Evolutionary conservation across 2,113 vertebrate genomes (phyloP).

Genomic region (Hyperopisus bebe): DNA sequence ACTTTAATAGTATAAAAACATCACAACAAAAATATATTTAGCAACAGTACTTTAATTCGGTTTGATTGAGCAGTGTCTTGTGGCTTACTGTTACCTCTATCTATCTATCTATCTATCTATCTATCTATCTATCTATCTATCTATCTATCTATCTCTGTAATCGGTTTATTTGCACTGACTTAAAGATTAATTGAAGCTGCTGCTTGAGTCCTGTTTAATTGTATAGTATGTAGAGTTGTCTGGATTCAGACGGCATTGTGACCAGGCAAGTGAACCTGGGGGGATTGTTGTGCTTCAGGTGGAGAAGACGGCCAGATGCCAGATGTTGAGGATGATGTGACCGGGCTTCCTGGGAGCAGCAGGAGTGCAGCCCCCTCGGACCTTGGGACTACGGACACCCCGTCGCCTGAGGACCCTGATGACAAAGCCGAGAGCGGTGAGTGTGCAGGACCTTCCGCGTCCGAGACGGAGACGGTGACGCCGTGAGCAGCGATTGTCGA

Average conservation of each 20-base stretch:
- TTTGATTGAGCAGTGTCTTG: not conserved
- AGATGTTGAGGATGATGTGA: conserved; percentile 59
- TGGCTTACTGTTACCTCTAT: not conserved
- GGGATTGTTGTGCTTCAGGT: conserved; percentile 32
- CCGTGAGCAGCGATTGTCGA: not conserved
- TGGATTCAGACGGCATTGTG: not conserved
- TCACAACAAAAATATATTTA: not conserved
- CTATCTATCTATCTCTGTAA: not conserved
- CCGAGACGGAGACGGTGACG: not conserved
- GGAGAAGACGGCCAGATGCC: conserved; percentile 52
- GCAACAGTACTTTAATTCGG: not conserved
- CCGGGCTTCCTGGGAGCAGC: conserved; percentile 59
- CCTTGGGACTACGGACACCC: conserved; percentile 40
- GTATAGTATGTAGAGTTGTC: not conserved
- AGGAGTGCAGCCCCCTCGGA: conserved; percentile 43
- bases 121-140: not conserved
- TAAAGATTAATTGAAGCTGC: not conserved
- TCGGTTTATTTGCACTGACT: not conserved
- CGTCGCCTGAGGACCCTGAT: conserved; percentile 63
- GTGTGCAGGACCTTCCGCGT: not conserved
- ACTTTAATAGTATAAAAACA: not conserved
- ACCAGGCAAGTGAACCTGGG: not conserved
- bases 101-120: no score
- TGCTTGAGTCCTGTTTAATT: not conserved
- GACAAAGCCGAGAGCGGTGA: conserved; percentile 53